Evolutionary conservation across 1,140 invertebrate genomes (phyloP).

Genomic region (Magallana angulata): DNA sequence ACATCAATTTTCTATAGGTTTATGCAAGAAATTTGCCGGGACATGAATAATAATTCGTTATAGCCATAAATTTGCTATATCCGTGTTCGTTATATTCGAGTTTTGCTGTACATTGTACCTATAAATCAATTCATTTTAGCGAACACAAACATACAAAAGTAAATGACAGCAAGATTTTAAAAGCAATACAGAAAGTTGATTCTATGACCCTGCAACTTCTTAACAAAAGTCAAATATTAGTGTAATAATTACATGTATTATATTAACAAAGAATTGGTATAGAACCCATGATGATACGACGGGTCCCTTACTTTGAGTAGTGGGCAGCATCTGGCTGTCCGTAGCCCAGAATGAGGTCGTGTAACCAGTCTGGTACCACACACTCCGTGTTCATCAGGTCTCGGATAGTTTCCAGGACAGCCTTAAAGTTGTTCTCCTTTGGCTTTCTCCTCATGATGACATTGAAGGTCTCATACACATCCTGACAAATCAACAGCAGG

Average conservation of each 20-base stretch:
- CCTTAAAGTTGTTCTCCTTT: conserved; percentile 99
- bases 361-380: conserved; percentile 99
- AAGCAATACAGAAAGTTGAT: no score
- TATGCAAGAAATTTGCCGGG: no score
- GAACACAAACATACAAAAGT: no score
- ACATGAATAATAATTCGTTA: no score
- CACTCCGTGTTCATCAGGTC: conserved; percentile 99
- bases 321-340: conserved; percentile 97
- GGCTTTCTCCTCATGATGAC: conserved; percentile 97
- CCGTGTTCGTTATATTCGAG: no score
- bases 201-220: no score
- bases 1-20: no score
- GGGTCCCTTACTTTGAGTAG: conserved; percentile 87
- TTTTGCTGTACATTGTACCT: no score
- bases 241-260: background rate
- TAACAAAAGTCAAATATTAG: no score
- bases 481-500: conserved; percentile 79
- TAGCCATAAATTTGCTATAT: no score
- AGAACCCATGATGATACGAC: background rate
- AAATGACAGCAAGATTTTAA: no score
- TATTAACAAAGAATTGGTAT: background rate
- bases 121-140: no score
- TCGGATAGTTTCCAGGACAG: conserved; percentile 98
- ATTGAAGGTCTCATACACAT: conserved; percentile 98
- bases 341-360: conserved; percentile 98